Evolutionary conservation across 2,888 invertebrate species (phyloP), one percentile per base, ranked within the genome.

Genomic region (Agrenia bidenticulata): DNA sequence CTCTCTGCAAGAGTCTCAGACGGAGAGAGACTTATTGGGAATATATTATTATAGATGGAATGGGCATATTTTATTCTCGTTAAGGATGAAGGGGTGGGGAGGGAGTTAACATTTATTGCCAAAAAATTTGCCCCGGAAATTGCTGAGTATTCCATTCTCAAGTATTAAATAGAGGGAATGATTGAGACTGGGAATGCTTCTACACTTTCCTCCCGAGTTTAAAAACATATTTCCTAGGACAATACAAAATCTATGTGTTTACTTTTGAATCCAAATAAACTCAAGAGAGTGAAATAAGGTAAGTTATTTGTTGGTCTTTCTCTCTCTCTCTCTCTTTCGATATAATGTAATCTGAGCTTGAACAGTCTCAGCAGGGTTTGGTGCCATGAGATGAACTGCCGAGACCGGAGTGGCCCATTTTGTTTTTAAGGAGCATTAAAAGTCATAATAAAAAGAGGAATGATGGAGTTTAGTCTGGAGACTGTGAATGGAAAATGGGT

Each of bases 51-150:
- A 17, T 55, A 42, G 37, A n/a, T 42, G 21, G 13, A 57, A 17
- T 39, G 42, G 49, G 58, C 27, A 58, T 58, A 58, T 58, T 58
- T 58, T 58, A 58, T 58, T 58, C 58, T 58, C 58, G 58, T 58
- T 58, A 58, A n/a, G 58, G 45, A 49, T 58, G 45, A 58, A 58
- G 45, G n/a, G n/a, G n/a, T n/a, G n/a, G n/a, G n/a, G n/a, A n/a
- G n/a, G n/a, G n/a, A 58, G 58, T 58, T 58, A 45, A 58, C 58
- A 58, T 58, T 58, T 58, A 58, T 58, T 58, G 58, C 58, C 58
- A 58, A 58, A 58, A 58, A 58, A 58, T 58, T 42, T 45, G 26
- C 58, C 23, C 21, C 4, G 49, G 49, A 58, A 58, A 58, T 58
- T 49, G 58, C 58, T 58, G 58, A 42, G 49, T 45, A 26, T 58